Evolutionary conservation across 2,888 invertebrate genomes (phyloP).

Genomic region (Ennomos fuscantarius): DNA sequence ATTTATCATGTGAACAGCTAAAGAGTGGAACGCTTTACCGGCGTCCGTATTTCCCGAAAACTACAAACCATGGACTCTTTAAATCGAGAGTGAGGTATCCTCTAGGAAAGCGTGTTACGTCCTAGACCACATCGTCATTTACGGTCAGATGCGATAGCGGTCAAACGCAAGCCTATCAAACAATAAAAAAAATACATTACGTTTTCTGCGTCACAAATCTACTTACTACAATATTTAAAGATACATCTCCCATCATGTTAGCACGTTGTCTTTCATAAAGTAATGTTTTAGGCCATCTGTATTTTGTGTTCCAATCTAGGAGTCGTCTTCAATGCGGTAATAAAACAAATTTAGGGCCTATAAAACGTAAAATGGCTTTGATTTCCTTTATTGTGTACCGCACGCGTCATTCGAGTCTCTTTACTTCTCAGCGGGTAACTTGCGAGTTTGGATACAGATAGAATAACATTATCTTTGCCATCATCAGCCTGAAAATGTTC

Average conservation of each 20-base stretch:
- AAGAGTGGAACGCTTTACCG: no score
- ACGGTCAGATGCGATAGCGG: no score
- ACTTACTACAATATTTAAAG: neutral
- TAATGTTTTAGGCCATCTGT: conserved; percentile 25
- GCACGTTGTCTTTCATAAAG: conserved; percentile 15
- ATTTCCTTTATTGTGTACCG: conserved; percentile 68
- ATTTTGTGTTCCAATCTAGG: conserved; percentile 38
- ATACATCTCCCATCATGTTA: conserved; percentile 8
- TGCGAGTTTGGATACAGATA: neutral
- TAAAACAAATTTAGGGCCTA: conserved; percentile 69
- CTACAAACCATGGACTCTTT: no score
- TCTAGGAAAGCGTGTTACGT: no score
- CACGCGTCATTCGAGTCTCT: conserved; percentile 50
- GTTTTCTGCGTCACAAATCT: no score
- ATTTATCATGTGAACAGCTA: no score
- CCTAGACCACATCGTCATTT: no score
- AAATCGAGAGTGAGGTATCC: no score
- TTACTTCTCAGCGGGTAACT: neutral
- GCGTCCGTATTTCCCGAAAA: no score
- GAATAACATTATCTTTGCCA: neutral
- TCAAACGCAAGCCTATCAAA: no score
- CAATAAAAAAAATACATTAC: no score
- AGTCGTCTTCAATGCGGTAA: conserved; percentile 47
- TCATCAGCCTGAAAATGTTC: no score
- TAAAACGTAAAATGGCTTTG: conserved; percentile 69